phyloP scores from a whole-genome alignment of 2,113 vertebrate species.

The Leptodactylus fuscus region DNA sequence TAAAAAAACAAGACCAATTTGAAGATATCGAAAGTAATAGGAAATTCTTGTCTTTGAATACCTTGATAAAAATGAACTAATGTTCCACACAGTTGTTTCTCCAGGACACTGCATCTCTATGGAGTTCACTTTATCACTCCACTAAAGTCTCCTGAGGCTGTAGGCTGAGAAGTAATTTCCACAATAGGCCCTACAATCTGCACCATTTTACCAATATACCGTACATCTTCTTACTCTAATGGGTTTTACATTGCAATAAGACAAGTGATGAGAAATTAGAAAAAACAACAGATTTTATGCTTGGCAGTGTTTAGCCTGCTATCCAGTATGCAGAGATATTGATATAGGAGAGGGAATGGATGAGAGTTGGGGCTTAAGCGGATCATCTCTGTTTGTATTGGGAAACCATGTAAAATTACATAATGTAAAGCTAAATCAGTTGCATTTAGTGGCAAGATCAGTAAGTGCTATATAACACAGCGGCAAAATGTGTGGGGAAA shows the following conservation, averaged over 20 bases:
- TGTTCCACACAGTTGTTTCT: slow-evolving; percentile 12
- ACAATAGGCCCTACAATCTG: not conserved
- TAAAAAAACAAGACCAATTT: not conserved
- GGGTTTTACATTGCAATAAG: not conserved
- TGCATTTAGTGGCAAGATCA: too few species aligned
- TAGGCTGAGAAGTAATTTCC: slow-evolving; percentile 5
- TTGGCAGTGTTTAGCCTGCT: too few species aligned
- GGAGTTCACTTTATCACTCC: slow-evolving; percentile 10
- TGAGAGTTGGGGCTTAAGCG: too few species aligned
- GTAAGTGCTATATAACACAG: too few species aligned
- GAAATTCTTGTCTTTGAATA: not conserved
- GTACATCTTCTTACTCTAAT: not conserved
- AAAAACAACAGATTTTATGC: not conserved
- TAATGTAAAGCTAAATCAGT: too few species aligned
- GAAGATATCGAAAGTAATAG: not conserved
- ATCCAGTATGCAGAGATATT: too few species aligned
- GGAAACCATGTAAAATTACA: too few species aligned
- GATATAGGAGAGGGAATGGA: too few species aligned
- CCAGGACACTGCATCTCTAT: slow-evolving; percentile 12
- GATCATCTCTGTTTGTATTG: too few species aligned
- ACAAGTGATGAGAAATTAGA: not conserved
- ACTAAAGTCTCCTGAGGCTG: not conserved
- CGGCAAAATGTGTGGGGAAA: too few species aligned
- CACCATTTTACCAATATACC: not conserved
- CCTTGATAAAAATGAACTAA: slow-evolving; percentile 11